Conservation (phyloP, 2,888 invertebrate species). For the Rhagonycha fulva region DNA sequence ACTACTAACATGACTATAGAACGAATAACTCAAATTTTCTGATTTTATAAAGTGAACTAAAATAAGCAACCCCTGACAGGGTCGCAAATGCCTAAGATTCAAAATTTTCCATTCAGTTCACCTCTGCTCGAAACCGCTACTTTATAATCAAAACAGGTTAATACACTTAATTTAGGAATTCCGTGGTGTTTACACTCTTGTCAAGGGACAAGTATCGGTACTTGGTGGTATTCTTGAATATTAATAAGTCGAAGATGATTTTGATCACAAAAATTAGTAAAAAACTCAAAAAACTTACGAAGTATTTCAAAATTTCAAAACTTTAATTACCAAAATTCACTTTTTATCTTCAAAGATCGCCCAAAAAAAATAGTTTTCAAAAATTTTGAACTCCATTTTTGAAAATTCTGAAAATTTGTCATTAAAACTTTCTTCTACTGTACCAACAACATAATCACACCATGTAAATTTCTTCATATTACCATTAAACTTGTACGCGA, state of each 20-base stretch:
- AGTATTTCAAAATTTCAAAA: neutral
- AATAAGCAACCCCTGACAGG: too few relatives aligned
- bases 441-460: neutral
- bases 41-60: too few relatives aligned
- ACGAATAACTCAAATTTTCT: too few relatives aligned
- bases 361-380: neutral
- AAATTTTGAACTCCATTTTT: neutral
- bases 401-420: neutral
- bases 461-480: neutral
- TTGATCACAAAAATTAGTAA: neutral
- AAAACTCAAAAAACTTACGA: neutral
- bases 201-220: conserved; percentile 10
- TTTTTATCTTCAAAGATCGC: neutral
- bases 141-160: neutral
- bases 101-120: neutral
- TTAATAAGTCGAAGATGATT: neutral
- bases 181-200: neutral
- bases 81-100: too few relatives aligned
- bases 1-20: too few relatives aligned
- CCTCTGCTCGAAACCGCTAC: neutral
- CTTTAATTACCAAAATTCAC: neutral
- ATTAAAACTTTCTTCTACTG: neutral
- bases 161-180: conserved; percentile 5
- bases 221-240: neutral
- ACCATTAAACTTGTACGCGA: neutral